A percentile compares a stretch with the other conserved stretches of the same genome.
Evolutionary conservation across 1,140 invertebrate genomes (phyloP).

Genomic region (Tachypleus tridentatus): DNA sequence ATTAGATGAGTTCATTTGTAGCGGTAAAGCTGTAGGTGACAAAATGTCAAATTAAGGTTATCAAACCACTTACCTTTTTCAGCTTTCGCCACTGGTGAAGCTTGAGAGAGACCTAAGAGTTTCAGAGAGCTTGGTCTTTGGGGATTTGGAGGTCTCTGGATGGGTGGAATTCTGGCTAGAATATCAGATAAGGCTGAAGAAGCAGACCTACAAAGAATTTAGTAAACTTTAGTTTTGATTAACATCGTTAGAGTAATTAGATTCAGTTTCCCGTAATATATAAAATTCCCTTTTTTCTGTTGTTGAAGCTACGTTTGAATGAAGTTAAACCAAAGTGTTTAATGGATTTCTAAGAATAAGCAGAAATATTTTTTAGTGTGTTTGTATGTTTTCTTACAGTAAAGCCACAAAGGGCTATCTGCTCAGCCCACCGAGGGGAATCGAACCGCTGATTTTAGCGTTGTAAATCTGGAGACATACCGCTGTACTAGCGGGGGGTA

Average conservation of each 20-base stretch:
- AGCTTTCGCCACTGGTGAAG: slow-evolving; percentile 11
- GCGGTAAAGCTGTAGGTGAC: no score
- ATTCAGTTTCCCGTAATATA: background rate
- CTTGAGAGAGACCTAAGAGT: slow-evolving; percentile 13
- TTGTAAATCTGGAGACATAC: no score
- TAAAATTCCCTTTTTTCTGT: background rate
- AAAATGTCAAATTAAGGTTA: no score
- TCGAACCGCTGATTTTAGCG: no score
- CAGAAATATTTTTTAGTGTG: background rate
- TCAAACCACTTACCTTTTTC: slow-evolving; percentile 18
- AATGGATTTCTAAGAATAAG: background rate
- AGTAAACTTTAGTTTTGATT: background rate
- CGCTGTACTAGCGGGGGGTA: no score
- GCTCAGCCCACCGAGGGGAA: no score
- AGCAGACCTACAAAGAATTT: slow-evolving; percentile 6
- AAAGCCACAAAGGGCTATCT: no score
- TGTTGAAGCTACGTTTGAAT: background rate
- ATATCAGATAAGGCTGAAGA: slow-evolving; percentile 28
- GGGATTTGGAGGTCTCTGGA: slow-evolving; percentile 22
- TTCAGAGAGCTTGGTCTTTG: slow-evolving; percentile 24
- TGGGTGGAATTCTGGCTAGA: slow-evolving; percentile 29
- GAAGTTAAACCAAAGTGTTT: background rate
- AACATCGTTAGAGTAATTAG: background rate
- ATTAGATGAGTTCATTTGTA: no score
- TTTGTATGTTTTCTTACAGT: no score